A percentile compares a stretch with the other conserved stretches of the same genome.
Conservation (phyloP, 1,140 invertebrate species). For the Bombus difficillimus region DNA sequence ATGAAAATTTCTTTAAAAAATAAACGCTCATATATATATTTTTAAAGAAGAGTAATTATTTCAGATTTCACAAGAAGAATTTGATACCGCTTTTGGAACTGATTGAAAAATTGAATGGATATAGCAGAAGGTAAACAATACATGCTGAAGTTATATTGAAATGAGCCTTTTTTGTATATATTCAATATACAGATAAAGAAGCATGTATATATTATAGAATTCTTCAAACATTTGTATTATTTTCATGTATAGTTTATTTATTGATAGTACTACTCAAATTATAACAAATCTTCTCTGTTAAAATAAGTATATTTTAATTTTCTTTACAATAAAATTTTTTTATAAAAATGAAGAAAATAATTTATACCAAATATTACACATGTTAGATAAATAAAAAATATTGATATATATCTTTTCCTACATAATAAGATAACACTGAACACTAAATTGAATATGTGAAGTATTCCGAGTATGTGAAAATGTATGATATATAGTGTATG, state of each 20-base stretch:
- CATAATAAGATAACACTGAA: neutral
- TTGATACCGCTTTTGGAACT: conserved; percentile 77
- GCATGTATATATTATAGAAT: neutral
- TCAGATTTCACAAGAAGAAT: conserved; percentile 80
- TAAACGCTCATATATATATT: conserved; percentile 11
- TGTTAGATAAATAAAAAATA: neutral
- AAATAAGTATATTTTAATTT: neutral
- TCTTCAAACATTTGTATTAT: too few species aligned
- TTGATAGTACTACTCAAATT: neutral
- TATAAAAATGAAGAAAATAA: neutral
- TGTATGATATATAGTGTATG: neutral
- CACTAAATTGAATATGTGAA: too few species aligned
- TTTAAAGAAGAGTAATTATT: conserved; percentile 51
- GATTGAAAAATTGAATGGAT: conserved; percentile 5
- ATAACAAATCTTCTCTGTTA: neutral
- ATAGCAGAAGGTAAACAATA: conserved; percentile 17
- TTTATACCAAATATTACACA: neutral
- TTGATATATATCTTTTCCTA: neutral
- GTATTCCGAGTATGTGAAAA: neutral
- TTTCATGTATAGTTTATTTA: neutral
- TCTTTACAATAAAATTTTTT: neutral
- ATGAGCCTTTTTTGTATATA: neutral
- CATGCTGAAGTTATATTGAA: neutral
- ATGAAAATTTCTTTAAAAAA: conserved; percentile 19
- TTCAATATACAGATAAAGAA: neutral